Conservation (phyloP, 1,140 invertebrate genomes). For the Formica exsecta region DNA sequence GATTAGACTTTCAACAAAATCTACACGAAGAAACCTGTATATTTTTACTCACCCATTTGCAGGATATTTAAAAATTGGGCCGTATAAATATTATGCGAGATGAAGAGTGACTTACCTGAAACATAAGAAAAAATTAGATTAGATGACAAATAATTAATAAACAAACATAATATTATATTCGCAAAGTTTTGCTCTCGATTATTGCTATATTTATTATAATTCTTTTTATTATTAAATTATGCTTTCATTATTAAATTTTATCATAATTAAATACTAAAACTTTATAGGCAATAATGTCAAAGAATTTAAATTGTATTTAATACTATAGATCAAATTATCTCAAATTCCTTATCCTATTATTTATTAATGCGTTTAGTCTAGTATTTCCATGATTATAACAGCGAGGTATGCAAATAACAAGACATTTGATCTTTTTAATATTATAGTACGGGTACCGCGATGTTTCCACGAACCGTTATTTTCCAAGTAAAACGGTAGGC, state of each 20-base stretch:
- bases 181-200: neutral
- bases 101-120: conserved; percentile 63
- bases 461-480: conserved; percentile 23
- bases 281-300: neutral
- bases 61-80: neutral
- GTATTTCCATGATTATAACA: neutral
- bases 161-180: neutral
- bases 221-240: neutral
- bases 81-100: neutral
- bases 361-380: neutral
- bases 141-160: neutral
- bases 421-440: conserved; percentile 37
- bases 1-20: conserved; percentile 46
- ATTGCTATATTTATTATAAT: neutral
- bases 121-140: conserved; percentile 35
- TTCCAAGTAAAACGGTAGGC: conserved; percentile 42
- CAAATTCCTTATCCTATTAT: neutral
- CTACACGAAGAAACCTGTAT: neutral
- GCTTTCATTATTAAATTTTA: neutral
- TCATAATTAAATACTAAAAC: neutral
- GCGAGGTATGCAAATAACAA: neutral
- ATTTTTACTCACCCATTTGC: conserved; percentile 15
- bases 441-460: neutral
- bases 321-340: neutral
- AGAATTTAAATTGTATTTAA: conserved; percentile 13